Percentiles rank a stretch among this genome's conserved stretches.
phyloP scores from a whole-genome alignment of 2,797 vertebrate species.

The Danionella dracula region DNA sequence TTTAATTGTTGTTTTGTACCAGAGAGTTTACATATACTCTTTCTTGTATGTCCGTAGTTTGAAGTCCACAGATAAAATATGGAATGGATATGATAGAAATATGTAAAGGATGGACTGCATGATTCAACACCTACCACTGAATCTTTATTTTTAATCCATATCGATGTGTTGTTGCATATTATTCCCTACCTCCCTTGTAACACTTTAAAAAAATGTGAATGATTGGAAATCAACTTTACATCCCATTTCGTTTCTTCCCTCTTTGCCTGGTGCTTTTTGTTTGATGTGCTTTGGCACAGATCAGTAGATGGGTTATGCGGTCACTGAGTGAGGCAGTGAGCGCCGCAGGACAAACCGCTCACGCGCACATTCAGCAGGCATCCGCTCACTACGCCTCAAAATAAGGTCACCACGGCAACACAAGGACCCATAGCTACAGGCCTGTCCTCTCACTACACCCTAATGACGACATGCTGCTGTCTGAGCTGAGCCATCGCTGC shows the following conservation, averaged over 20 bases:
- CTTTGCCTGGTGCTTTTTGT: neutral
- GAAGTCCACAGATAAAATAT: no score
- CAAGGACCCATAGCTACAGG: slow-evolving; percentile 29
- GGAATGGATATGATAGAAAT: no score
- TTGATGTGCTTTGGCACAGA: slow-evolving; percentile 11
- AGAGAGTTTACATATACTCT: no score
- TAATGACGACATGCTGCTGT: slow-evolving; percentile 31
- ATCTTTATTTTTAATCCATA: no score
- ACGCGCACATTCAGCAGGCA: slow-evolving; percentile 30
- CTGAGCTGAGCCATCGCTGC: slow-evolving; percentile 6
- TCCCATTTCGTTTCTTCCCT: neutral
- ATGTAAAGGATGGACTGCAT: no score
- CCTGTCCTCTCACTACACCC: slow-evolving; percentile 34
- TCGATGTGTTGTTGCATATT: no score
- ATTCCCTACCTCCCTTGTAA: no score
- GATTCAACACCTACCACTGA: no score
- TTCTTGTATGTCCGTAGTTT: no score
- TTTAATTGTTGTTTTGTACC: no score
- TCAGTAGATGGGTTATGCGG: slow-evolving; percentile 21
- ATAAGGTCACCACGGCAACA: slow-evolving; percentile 47
- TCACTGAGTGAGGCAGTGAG: slow-evolving; percentile 24
- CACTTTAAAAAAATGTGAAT: neutral
- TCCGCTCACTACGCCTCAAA: slow-evolving; percentile 39
- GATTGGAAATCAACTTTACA: neutral
- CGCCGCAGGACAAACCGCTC: slow-evolving; percentile 16